Evolutionary conservation across 2,888 invertebrate species (phyloP).

Genomic region (Norana najaformis): DNA sequence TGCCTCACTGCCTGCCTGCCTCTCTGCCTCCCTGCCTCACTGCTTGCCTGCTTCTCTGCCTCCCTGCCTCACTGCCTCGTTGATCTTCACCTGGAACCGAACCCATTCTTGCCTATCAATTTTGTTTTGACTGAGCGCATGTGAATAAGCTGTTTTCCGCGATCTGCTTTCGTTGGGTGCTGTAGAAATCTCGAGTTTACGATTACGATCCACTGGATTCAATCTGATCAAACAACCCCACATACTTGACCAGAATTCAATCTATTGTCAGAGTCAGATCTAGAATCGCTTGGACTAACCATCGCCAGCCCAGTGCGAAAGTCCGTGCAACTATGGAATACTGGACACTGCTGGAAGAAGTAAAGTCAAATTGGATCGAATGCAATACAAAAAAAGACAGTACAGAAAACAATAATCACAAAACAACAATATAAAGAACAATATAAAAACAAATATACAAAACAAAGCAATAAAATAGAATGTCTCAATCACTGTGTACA

Average conservation of each 20-base stretch:
- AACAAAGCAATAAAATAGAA: too few species aligned
- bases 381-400: not conserved
- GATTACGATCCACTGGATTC: not conserved
- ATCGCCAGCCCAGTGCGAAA: not conserved
- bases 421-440: not conserved
- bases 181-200: too few species aligned
- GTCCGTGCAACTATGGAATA: not conserved
- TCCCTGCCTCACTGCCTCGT: too few species aligned
- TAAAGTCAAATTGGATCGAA: not conserved
- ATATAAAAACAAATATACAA: not conserved
- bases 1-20: too few species aligned
- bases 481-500: too few species aligned
- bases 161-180: too few species aligned
- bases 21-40: too few species aligned
- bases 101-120: too few species aligned
- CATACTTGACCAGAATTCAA: not conserved
- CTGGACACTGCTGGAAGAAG: not conserved
- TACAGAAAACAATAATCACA: not conserved
- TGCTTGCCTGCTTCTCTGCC: too few species aligned
- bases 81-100: too few species aligned
- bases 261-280: not conserved
- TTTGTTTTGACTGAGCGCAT: too few species aligned
- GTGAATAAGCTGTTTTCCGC: too few species aligned
- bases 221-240: not conserved
- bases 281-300: not conserved